Evolutionary conservation across 2,113 vertebrate species (phyloP).

Genomic region (Mesembrinibis cayennensis): DNA sequence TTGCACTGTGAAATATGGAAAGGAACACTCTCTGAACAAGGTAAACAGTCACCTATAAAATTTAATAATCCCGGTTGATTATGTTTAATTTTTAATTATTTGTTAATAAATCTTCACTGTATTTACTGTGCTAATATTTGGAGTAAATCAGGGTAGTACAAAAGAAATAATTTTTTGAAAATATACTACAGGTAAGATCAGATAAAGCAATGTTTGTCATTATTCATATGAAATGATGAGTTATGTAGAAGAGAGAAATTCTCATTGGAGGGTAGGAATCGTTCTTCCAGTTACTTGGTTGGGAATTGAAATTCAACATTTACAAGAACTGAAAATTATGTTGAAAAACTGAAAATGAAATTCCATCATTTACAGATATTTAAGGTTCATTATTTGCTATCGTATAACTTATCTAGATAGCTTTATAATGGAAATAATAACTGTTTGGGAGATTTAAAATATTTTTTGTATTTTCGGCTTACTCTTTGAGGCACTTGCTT

Average conservation of each 20-base stretch:
- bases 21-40: not conserved
- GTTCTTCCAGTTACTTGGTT: not conserved
- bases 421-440: not conserved
- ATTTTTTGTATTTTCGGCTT: not conserved
- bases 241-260: not conserved
- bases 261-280: not conserved
- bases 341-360: not conserved
- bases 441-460: slow-evolving; percentile 22
- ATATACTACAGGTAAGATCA: not conserved
- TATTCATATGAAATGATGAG: not conserved
- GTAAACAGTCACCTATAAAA: not conserved
- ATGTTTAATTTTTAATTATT: not conserved
- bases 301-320: not conserved
- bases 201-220: not conserved
- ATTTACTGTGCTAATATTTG: not conserved
- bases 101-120: not conserved
- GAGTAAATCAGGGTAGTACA: not conserved
- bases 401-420: not conserved
- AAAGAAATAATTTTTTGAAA: not conserved
- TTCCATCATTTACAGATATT: not conserved
- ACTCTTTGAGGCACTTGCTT: not conserved
- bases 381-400: not conserved
- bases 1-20: not conserved
- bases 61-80: not conserved
- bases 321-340: not conserved